Percentiles rank a stretch among this genome's conserved stretches.
These are phyloP conservation scores for Dynastes maya DNA, from an alignment of 2,888 invertebrate genomes.

Conservation along the genomic window DNA sequence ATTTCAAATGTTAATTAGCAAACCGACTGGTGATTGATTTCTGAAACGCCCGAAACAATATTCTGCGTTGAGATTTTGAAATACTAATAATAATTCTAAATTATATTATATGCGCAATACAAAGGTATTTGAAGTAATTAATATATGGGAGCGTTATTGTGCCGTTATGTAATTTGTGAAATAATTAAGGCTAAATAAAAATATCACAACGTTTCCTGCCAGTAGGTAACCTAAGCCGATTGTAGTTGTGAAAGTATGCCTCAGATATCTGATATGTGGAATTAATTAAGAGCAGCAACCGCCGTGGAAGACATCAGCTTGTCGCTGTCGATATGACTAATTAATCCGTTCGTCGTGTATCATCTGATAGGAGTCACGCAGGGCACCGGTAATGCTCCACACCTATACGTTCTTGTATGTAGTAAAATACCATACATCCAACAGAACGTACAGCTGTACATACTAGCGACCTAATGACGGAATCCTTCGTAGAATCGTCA, in stretches of 20 bases:
- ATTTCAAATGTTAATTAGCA: too few relatives aligned
- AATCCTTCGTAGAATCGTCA: slow-evolving; percentile 32
- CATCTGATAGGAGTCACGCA: slow-evolving; percentile 42
- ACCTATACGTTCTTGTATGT: slow-evolving; percentile 10
- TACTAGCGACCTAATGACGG: background rate
- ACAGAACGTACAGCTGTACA: background rate
- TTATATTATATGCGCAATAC: too few relatives aligned
- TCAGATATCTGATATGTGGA: slow-evolving; percentile 26
- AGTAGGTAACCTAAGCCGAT: slow-evolving; percentile 16
- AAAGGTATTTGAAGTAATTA: too few relatives aligned
- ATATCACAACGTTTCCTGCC: background rate
- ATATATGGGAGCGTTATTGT: too few relatives aligned
- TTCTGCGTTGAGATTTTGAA: too few relatives aligned
- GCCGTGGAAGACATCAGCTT: slow-evolving; percentile 12
- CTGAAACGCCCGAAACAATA: too few relatives aligned
- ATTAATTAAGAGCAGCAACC: slow-evolving; percentile 32
- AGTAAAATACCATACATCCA: background rate
- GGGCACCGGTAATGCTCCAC: slow-evolving; percentile 38
- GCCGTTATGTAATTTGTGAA: slow-evolving; percentile 5
- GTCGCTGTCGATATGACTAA: slow-evolving; percentile 40
- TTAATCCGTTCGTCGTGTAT: slow-evolving; percentile 36
- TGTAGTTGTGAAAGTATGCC: slow-evolving; percentile 11
- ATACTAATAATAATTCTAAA: too few relatives aligned
- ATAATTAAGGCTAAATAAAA: slow-evolving; percentile 17
- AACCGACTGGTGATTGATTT: too few relatives aligned